These are phyloP conservation scores for Potamilus streckersoni DNA, from an alignment of 1,140 invertebrate species.

Conservation along the genomic window DNA sequence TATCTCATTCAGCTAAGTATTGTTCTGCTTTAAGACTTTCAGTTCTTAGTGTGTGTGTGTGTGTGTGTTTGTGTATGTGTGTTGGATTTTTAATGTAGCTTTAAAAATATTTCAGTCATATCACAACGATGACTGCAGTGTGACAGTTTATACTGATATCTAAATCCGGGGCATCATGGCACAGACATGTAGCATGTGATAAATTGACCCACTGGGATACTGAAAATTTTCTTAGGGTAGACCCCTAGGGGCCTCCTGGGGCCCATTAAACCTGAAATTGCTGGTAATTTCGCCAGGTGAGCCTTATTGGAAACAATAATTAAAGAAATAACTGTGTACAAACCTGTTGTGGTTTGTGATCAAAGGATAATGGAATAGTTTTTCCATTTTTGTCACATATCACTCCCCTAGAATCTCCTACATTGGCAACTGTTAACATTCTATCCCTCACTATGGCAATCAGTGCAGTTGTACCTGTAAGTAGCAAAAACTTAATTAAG, in stretches of 20 bases:
- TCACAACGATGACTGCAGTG: no score
- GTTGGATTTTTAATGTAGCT: no score
- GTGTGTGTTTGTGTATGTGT: no score
- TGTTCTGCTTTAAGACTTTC: no score
- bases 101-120: no score
- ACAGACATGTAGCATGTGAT: neutral
- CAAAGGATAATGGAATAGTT: conserved; percentile 92
- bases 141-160: no score
- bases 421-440: conserved; percentile 89
- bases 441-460: conserved; percentile 87
- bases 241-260: neutral
- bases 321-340: conserved; percentile 23
- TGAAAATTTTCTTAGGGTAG: no score
- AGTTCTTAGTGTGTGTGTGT: no score
- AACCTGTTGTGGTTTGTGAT: conserved; percentile 96
- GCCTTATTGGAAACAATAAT: neutral
- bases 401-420: conserved; percentile 94
- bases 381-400: conserved; percentile 92
- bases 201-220: neutral
- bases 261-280: neutral
- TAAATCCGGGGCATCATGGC: no score
- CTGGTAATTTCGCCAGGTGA: neutral
- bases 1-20: no score
- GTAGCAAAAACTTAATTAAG: neutral
- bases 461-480: conserved; percentile 87